Evolutionary conservation across 2,113 vertebrate genomes (phyloP), one percentile per base, ranked within the genome.

Genomic region (Odontophorus gujanensis): DNA sequence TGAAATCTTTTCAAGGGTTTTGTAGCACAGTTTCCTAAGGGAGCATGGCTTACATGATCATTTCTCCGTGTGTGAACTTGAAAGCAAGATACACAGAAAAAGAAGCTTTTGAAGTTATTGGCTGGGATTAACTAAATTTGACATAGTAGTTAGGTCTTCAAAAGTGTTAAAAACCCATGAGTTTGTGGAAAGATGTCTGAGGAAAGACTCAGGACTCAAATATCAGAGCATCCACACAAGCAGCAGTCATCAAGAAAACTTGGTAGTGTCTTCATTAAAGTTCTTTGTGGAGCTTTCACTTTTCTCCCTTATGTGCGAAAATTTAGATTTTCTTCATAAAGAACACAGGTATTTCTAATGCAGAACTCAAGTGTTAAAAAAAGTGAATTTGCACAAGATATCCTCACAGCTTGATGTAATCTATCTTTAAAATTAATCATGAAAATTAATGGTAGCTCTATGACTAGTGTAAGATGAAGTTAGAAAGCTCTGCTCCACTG

Each of bases 341-440:
- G 51, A 87, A 82, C n/a, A 71, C 40, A n/a, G 36, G 32, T 61
- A 24, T 73, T 93, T 63, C 45, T 13, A 28, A 11, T 42, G n/a
- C 36, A 66, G 85, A 82, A 62, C 45, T 74, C 15, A 32, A 14
- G 11, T 7, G 28, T 6, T 26, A 51, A 48, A 93, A 38, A 67
- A 59, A 30, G 1, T 10, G 42, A 40, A 42, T 69, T 42, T 58
- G 11, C 62, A 28, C 28, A 45, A 63, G 16, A 66, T 87, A 67
- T 22, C 8, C 59, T 62, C 63, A 34, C 21, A 71, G 50, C 8
- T 81, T n/a, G 71, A 17, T 59, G 32, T 7, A 76, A 53, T 76
- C 40, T 28, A 28, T 69, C 58, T 90, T 81, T 80, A 32, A 85
- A 85, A 86, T 69, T 43, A 87, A 63, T 73, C 22, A 5, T 47